Evolutionary conservation across 2,797 vertebrate genomes (phyloP).

Genomic region (Neopelma chrysocephalum): DNA sequence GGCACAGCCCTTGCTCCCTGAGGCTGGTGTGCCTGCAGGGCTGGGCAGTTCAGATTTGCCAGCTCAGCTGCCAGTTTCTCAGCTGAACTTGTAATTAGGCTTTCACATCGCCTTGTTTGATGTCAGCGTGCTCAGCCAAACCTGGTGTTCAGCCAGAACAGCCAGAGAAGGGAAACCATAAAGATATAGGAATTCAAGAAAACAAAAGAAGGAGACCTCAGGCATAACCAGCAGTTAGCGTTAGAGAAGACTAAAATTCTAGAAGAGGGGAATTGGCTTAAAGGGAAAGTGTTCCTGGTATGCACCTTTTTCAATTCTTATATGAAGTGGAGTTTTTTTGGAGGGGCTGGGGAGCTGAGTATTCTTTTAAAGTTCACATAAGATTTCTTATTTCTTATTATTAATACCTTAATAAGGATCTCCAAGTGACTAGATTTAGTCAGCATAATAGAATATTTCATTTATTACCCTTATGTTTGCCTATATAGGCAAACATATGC

Average conservation of each 20-base stretch:
- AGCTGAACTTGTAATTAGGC: neutral
- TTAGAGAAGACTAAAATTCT: neutral
- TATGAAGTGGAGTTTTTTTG: rapidly evolving
- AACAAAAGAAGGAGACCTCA: neutral
- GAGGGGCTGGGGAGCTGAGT: neutral
- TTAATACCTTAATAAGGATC: neutral
- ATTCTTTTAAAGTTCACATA: neutral
- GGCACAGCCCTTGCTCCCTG: neutral
- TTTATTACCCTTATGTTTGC: neutral
- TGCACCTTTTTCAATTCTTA: neutral
- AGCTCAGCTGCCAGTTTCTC: neutral
- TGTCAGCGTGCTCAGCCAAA: neutral
- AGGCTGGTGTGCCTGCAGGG: neutral
- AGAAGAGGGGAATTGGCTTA: neutral
- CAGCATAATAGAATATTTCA: neutral
- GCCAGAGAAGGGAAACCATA: neutral
- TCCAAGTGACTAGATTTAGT: neutral
- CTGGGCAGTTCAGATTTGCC: neutral
- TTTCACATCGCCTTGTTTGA: neutral
- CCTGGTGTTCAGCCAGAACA: neutral
- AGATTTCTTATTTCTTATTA: neutral
- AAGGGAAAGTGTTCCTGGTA: neutral
- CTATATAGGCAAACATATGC: neutral
- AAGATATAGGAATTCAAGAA: neutral
- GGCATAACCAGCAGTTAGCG: neutral